Evolutionary conservation across 2,113 vertebrate genomes (phyloP).

Genomic region (Neogobius melanostomus): DNA sequence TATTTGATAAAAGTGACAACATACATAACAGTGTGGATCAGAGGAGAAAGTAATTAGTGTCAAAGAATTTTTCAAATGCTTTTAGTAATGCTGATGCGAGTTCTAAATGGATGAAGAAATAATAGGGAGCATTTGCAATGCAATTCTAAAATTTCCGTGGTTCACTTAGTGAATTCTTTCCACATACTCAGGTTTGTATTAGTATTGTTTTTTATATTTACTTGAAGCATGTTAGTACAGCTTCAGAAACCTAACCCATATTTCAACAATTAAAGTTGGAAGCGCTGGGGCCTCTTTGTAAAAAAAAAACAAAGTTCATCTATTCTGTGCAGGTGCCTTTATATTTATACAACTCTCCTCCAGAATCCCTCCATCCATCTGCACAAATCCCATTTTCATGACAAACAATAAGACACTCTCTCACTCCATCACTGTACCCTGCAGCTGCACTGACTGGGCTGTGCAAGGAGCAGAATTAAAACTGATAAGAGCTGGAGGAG

Average conservation of each 20-base stretch:
- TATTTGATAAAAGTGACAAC: background rate
- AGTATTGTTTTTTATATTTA: too few species aligned
- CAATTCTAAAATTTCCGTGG: too few species aligned
- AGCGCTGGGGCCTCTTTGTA: conserved; percentile 15
- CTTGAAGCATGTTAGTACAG: background rate
- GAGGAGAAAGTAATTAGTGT: background rate
- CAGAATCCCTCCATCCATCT: conserved; percentile 68
- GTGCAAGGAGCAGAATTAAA: conserved; percentile 17
- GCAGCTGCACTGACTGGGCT: conserved; percentile 46
- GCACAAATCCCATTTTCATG: conserved; percentile 71
- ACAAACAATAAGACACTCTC: conserved; percentile 70
- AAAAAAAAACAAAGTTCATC: conserved; percentile 50
- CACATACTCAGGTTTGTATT: too few species aligned
- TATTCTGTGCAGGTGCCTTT: conserved; percentile 52
- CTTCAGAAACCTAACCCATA: background rate
- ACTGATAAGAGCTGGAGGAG: conserved; percentile 8
- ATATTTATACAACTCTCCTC: conserved; percentile 63
- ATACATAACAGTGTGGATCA: background rate
- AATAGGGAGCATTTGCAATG: background rate
- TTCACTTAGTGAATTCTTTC: background rate
- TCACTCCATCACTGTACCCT: conserved; percentile 62
- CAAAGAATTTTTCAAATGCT: background rate
- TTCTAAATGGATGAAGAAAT: background rate
- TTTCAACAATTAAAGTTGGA: background rate
- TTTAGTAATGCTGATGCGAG: background rate